Evolutionary conservation across 92 coral and sea anemone genomes (phyloP), one percentile per base, ranked within the genome.

Genomic region (Heteractis magnifica): DNA sequence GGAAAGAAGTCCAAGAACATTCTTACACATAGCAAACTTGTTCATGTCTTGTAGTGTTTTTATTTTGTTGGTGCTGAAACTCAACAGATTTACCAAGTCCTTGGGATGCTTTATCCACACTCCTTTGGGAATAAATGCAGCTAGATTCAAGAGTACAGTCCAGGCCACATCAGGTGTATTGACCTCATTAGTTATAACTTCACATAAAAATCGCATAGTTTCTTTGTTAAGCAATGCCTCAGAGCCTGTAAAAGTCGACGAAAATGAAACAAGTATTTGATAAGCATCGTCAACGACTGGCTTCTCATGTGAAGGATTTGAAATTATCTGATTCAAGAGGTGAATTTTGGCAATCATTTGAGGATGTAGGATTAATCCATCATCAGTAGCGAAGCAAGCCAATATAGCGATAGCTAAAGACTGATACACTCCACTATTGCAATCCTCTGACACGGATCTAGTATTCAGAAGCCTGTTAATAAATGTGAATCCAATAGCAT

Each of bases 311-410:
- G 56, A 44, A 6, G 82, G 52, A 26, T 82, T 80, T 0, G 92
- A 65, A 72, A 94, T 79, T 1, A 78, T 83, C 70, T 86, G 90
- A 75, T 87, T 77, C 18, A 95, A 72, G 16, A 82, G 15, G 12
- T 80, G 78, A 21, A 96, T 84, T 79, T 92, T 96, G n/a, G 92
- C 75, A 14, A 90, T 71, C 91, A 96, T 84, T 76, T 94, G 94
- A 1, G 94, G 92, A 77, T 94, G 94, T 19, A 78, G 80, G 15
- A 92, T 79, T 41, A 96, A 77, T 49, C 87, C 96, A 49, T 92
- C 82, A 56, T 92, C 95, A 0, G 98, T 92, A 1, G 93, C 87
- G 85, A 96, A 96, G 77, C 99, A 92, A 65, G 98, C 94, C 21
- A 96, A 86, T 73, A 96, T 92, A 41, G 94, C 87, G 8, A 96